phyloP scores from a whole-genome alignment of 2,888 invertebrate species.

The Biston stratarius region DNA sequence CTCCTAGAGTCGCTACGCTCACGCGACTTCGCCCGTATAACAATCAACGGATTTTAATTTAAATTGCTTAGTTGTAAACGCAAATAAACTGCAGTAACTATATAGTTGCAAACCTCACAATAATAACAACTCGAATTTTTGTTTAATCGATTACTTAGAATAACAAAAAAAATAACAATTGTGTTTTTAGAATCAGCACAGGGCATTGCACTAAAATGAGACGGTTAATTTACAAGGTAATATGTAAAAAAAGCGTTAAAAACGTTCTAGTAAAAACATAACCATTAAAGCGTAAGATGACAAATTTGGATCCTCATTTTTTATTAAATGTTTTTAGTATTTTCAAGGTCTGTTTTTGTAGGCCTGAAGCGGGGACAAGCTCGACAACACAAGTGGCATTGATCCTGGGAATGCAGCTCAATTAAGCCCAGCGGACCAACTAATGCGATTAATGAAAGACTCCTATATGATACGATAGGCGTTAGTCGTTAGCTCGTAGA shows the following conservation, averaged over 20 bases:
- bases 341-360: constrained; percentile 41
- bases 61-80: constrained; percentile 8
- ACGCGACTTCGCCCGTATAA: constrained; percentile 38
- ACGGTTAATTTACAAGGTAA: constrained; percentile 23
- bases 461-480: constrained; percentile 59
- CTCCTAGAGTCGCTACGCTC: constrained; percentile 28
- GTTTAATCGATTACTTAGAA: not conserved
- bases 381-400: constrained; percentile 53
- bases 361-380: constrained; percentile 27
- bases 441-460: constrained; percentile 67
- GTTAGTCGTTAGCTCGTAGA: constrained; percentile 67
- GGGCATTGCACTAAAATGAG: constrained; percentile 24
- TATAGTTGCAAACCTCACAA: no score
- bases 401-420: constrained; percentile 66
- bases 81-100: not conserved
- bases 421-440: constrained; percentile 71
- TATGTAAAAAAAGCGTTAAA: constrained; percentile 20
- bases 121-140: no score
- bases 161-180: constrained; percentile 6
- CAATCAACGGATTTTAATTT: constrained; percentile 25
- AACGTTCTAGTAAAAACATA: constrained; percentile 30
- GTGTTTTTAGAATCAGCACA: constrained; percentile 18
- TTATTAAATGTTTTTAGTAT: constrained; percentile 24
- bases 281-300: constrained; percentile 40
- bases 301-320: constrained; percentile 38